phyloP scores from a whole-genome alignment of 2,797 vertebrate species.

The Danio jaintianensis region DNA sequence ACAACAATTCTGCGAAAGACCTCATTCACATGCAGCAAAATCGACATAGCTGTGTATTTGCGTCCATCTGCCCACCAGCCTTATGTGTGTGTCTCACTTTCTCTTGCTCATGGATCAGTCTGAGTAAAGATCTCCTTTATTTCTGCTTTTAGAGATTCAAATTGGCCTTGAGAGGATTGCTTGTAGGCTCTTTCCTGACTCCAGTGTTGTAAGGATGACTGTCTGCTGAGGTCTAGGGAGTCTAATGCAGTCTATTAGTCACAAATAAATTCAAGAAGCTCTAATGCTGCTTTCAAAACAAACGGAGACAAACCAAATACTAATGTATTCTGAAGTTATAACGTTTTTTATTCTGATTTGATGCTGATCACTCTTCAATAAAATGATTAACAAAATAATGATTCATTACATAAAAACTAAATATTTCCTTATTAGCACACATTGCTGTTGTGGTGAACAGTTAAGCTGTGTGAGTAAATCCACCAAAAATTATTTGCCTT shows the following conservation, averaged over 20 bases:
- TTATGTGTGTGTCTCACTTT: background rate
- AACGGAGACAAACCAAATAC: too few species aligned
- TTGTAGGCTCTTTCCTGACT: background rate
- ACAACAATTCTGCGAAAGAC: background rate
- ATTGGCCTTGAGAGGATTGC: background rate
- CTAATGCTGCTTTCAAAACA: too few species aligned
- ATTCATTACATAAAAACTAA: too few species aligned
- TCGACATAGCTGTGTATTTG: background rate
- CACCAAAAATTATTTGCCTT: too few species aligned
- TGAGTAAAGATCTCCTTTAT: background rate
- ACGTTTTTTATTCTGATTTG: too few species aligned
- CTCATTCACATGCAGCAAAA: constrained; percentile 4
- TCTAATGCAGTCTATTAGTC: background rate
- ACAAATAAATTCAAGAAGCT: too few species aligned
- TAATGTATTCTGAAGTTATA: too few species aligned
- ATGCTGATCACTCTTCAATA: too few species aligned
- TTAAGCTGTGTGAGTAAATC: too few species aligned
- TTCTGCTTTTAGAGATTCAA: background rate
- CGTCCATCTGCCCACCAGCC: background rate
- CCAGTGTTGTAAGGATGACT: background rate
- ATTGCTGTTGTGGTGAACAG: too few species aligned
- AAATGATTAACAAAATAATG: too few species aligned
- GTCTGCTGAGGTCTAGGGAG: background rate
- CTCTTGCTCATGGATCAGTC: background rate
- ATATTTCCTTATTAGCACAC: too few species aligned